Percentiles rank a stretch among this genome's conserved stretches.
These are phyloP conservation scores for Panagrolaimus sp. DNA, from an alignment of 1,140 invertebrate genomes.

Conservation along the genomic window DNA sequence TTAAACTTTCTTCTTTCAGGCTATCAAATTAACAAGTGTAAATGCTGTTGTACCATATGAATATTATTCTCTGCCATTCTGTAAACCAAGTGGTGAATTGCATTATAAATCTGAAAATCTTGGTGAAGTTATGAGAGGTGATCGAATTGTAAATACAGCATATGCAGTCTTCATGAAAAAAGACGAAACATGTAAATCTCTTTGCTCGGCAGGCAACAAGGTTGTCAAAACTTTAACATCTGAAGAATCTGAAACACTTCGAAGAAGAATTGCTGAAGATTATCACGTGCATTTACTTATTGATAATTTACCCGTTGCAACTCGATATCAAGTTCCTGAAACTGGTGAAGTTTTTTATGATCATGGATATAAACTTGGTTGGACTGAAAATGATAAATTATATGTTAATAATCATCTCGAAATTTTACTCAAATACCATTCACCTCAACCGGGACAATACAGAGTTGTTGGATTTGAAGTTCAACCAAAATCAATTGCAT, in stretches of 20 bases:
- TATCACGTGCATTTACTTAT: conserved; percentile 92
- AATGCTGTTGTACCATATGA: conserved; percentile 92
- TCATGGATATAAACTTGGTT: conserved; percentile 86
- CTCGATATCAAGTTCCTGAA: conserved; percentile 71
- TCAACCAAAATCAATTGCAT: conserved; percentile 68
- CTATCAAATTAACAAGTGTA: conserved; percentile 67
- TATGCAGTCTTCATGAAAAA: conserved; percentile 70
- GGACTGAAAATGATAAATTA: conserved; percentile 67
- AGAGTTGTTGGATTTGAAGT: conserved; percentile 95
- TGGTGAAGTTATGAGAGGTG: conserved; percentile 70
- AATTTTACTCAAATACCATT: conserved; percentile 82
- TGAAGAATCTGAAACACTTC: conserved; percentile 72
- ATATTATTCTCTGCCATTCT: conserved; percentile 89
- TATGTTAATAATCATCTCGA: conserved; percentile 92
- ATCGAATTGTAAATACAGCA: conserved; percentile 91
- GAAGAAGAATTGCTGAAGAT: conserved; percentile 80
- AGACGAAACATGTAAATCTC: conserved; percentile 33
- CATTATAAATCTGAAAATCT: conserved; percentile 93
- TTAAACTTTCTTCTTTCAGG: conserved; percentile 67
- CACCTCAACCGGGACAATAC: conserved; percentile 67
- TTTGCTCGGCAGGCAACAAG: conserved; percentile 70
- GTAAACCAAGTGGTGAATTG: conserved; percentile 75
- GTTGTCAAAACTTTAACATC: conserved; percentile 71
- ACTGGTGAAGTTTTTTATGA: conserved; percentile 78
- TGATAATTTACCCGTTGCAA: conserved; percentile 92